Evolutionary conservation across 2,888 invertebrate species (phyloP).

Genomic region (Eupsilia transversa): DNA sequence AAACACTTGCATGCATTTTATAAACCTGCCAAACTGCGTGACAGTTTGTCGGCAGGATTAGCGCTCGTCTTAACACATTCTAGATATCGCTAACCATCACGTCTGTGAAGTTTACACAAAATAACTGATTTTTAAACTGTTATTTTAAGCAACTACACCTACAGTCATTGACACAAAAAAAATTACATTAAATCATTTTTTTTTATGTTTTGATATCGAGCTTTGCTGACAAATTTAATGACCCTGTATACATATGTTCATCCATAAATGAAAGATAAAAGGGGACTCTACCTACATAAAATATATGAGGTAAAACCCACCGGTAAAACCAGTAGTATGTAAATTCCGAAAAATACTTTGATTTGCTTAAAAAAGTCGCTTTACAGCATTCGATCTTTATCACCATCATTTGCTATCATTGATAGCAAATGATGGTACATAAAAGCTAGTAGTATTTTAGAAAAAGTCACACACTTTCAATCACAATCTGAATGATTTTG

Average conservation of each 20-base stretch:
- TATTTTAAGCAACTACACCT: too few relatives aligned
- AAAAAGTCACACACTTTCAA: neutral
- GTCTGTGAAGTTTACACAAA: too few relatives aligned
- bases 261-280: neutral
- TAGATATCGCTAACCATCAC: neutral
- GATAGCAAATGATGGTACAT: too few relatives aligned
- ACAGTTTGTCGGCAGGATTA: too few relatives aligned
- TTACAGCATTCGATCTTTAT: neutral
- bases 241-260: too few relatives aligned
- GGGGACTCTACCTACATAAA: too few relatives aligned
- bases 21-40: too few relatives aligned
- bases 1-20: too few relatives aligned
- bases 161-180: neutral
- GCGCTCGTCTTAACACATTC: too few relatives aligned
- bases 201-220: neutral
- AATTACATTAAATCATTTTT: neutral
- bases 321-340: neutral
- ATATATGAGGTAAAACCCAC: neutral
- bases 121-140: too few relatives aligned
- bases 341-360: neutral
- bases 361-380: neutral
- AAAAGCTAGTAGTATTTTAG: neutral
- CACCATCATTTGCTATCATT: neutral
- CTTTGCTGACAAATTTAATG: neutral
- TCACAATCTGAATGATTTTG: too few relatives aligned